Evolutionary conservation across 2,888 invertebrate genomes (phyloP), one percentile per base, ranked within the genome.

Genomic region (Zaprionus obscuricornis): DNA sequence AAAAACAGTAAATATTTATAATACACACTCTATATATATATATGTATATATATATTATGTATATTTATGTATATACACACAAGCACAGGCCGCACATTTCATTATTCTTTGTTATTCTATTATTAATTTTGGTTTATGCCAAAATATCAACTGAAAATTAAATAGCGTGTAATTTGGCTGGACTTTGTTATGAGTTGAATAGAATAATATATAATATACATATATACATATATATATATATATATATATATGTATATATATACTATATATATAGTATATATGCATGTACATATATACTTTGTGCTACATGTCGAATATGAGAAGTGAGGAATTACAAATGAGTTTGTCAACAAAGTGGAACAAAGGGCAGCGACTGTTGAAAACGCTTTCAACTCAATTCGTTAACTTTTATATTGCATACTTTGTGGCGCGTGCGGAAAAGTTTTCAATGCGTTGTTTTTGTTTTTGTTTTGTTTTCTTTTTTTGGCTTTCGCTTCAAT

Each of bases 151-250:
- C 22, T 42, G 8, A 51, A 67, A 67, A 54, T 57, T 51, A 58
- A 75, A 51, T 49, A 50, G 72, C 59, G 46, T 60, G 34, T 67
- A 42, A 71, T 67, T 75, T 67, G 73, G 76, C 72, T 75, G 68
- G 64, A 73, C 46, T 64, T 47, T 59, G 49, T 36, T 46, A 47
- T 50, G 54, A 50, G 14, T 29, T 39, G 10, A 10, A 52, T 39
- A 63, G 31, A 47, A 42, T 20, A 43, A 51, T 51, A 10, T 33
- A 37, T 42, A 26, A 18, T 22, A 45, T 29, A 36, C 27, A 34
- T 40, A 18, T 51, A 31, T 29, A 16, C 17, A 16, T 57, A 16
- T 26, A 37, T 26, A n/a, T 36, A n/a, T 34, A n/a, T 50, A 22
- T 43, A 18, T 58, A 51, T 67, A 36, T 47, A 24, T 43, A 46